Evolutionary conservation across 2,113 vertebrate species (phyloP).

Genomic region (Aix galericulata): DNA sequence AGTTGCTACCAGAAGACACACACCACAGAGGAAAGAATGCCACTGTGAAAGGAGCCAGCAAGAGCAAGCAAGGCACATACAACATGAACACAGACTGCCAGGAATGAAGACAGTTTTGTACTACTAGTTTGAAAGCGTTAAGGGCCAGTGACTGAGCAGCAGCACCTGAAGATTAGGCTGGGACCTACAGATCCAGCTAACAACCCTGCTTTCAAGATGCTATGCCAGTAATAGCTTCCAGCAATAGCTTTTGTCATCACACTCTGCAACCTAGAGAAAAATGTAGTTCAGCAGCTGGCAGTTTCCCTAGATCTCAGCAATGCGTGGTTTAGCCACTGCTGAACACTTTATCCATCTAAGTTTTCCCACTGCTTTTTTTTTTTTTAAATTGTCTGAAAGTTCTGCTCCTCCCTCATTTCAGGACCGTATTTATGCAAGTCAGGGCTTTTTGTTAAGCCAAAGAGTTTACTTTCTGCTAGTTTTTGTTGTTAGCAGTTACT

Average conservation of each 20-base stretch:
- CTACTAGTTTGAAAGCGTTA: accelerated
- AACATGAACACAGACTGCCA: background rate
- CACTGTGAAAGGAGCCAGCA: constrained; percentile 52
- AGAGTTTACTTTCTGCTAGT: background rate
- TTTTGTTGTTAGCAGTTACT: background rate
- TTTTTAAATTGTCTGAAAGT: background rate
- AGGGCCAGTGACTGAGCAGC: background rate
- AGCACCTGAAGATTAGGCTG: background rate
- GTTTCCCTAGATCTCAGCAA: background rate
- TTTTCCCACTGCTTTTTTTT: constrained; percentile 59
- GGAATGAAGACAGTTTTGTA: background rate
- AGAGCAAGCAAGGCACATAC: constrained; percentile 17
- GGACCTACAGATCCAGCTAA: background rate
- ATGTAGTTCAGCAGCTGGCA: background rate
- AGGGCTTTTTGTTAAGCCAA: background rate
- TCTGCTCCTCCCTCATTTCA: background rate
- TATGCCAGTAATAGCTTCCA: accelerated
- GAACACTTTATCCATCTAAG: background rate
- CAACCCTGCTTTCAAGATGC: background rate
- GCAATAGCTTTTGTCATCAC: accelerated
- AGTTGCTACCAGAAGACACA: constrained; percentile 55
- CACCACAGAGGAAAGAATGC: constrained; percentile 56
- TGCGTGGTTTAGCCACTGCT: background rate
- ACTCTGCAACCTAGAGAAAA: accelerated
- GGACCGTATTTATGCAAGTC: background rate